phyloP scores from a whole-genome alignment of 1,140 invertebrate genomes.

The Campodea augens region DNA sequence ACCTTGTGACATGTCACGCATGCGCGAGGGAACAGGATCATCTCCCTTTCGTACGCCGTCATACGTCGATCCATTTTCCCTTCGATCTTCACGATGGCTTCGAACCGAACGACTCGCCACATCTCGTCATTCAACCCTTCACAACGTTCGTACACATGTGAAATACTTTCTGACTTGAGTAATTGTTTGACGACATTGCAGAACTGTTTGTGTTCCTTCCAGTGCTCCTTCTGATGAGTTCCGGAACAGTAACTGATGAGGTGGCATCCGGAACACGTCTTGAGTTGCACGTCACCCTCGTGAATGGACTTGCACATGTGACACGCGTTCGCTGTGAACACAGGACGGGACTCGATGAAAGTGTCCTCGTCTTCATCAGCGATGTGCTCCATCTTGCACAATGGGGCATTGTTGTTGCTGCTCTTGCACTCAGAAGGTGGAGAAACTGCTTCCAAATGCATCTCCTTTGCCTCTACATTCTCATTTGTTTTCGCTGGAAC shows the following conservation, averaged over 20 bases:
- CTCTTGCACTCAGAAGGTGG: background rate
- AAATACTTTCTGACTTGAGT: constrained; percentile 16
- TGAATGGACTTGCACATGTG: constrained; percentile 22
- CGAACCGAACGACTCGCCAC: constrained; percentile 36
- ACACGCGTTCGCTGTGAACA: constrained; percentile 20
- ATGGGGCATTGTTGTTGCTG: background rate
- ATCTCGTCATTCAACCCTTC: constrained; percentile 30
- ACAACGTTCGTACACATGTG: constrained; percentile 29
- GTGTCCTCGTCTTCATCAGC: background rate
- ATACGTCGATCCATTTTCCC: constrained; percentile 32
- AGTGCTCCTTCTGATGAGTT: constrained; percentile 26
- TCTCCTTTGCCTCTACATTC: background rate
- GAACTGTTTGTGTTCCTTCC: constrained; percentile 27
- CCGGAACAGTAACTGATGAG: constrained; percentile 32
- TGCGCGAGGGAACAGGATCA: constrained; percentile 40
- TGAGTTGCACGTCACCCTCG: constrained; percentile 17
- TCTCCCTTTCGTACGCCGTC: constrained; percentile 41
- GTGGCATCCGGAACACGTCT: constrained; percentile 22
- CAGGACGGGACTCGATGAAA: constrained; percentile 6
- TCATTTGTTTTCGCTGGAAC: background rate
- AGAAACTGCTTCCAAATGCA: background rate
- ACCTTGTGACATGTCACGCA: constrained; percentile 30
- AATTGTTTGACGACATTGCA: constrained; percentile 15
- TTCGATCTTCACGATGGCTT: constrained; percentile 35
- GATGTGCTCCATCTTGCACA: background rate